These are phyloP conservation scores for Amblyornis subalaris DNA, from an alignment of 2,113 vertebrate species.

Conservation along the genomic window DNA sequence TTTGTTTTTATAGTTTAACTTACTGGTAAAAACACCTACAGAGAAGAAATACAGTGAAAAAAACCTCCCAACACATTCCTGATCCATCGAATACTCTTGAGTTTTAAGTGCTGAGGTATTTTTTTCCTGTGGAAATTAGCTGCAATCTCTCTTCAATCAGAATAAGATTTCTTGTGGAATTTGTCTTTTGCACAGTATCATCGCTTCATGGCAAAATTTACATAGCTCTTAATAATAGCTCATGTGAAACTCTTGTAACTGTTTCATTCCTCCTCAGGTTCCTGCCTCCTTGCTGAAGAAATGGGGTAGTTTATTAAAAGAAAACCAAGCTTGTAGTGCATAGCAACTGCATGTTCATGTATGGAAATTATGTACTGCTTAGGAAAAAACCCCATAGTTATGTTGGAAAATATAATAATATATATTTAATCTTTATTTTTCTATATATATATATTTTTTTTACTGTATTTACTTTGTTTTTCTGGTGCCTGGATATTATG, in stretches of 20 bases:
- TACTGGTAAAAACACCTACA: neutral
- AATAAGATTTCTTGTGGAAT: neutral
- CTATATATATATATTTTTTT: neutral
- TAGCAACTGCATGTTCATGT: neutral
- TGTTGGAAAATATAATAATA: neutral
- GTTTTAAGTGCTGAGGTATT: neutral
- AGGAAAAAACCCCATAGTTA: neutral
- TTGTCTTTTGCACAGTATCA: neutral
- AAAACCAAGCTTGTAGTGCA: neutral
- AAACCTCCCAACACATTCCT: neutral
- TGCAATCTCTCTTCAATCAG: neutral
- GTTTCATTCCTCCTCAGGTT: neutral
- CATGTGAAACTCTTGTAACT: neutral
- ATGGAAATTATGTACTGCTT: neutral
- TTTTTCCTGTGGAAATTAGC: neutral
- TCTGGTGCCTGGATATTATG: neutral
- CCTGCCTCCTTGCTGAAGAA: neutral
- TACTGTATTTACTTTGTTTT: fast-evolving
- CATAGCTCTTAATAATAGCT: neutral
- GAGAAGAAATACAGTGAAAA: neutral
- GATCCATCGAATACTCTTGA: neutral
- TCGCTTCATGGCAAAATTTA: neutral
- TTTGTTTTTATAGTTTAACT: neutral
- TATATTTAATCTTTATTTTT: neutral
- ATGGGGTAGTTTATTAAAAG: neutral